Conservation (phyloP, 2,888 invertebrate genomes). For the Tineola bisselliella region DNA sequence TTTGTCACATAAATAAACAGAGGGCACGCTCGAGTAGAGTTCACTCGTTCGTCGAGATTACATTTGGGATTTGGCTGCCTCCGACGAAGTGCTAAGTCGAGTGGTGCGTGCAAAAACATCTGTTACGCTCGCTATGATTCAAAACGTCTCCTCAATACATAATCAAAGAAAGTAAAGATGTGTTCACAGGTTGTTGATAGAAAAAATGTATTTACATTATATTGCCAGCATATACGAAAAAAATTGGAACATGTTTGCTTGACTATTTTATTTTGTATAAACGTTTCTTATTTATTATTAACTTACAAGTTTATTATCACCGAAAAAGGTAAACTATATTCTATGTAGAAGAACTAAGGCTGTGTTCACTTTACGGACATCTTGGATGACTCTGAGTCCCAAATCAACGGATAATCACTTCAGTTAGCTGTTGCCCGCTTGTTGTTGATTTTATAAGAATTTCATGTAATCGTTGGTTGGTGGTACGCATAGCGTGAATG, state of each 20-base stretch:
- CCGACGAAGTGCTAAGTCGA: slow-evolving; percentile 19
- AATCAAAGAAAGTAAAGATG: neutral
- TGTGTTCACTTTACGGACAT: too few relatives aligned
- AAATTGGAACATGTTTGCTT: neutral
- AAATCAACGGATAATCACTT: too few relatives aligned
- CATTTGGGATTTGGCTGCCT: slow-evolving; percentile 50
- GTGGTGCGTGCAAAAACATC: slow-evolving; percentile 59
- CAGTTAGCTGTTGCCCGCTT: too few relatives aligned
- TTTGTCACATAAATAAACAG: slow-evolving; percentile 66
- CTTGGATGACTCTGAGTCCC: too few relatives aligned
- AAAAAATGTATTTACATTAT: neutral
- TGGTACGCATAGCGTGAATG: too few relatives aligned
- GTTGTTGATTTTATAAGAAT: too few relatives aligned
- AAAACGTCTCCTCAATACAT: neutral
- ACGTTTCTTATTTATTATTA: too few relatives aligned
- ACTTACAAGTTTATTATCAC: too few relatives aligned
- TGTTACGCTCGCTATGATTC: slow-evolving; percentile 35
- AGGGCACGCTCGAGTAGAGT: slow-evolving; percentile 45
- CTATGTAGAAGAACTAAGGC: too few relatives aligned
- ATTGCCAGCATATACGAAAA: neutral
- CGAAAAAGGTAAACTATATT: too few relatives aligned
- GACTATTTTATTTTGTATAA: too few relatives aligned
- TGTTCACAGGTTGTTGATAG: neutral
- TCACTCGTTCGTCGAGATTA: slow-evolving; percentile 56
- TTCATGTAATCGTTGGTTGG: too few relatives aligned